These are phyloP conservation scores for Hymenopus coronatus DNA, from an alignment of 2,888 invertebrate species.

Conservation along the genomic window DNA sequence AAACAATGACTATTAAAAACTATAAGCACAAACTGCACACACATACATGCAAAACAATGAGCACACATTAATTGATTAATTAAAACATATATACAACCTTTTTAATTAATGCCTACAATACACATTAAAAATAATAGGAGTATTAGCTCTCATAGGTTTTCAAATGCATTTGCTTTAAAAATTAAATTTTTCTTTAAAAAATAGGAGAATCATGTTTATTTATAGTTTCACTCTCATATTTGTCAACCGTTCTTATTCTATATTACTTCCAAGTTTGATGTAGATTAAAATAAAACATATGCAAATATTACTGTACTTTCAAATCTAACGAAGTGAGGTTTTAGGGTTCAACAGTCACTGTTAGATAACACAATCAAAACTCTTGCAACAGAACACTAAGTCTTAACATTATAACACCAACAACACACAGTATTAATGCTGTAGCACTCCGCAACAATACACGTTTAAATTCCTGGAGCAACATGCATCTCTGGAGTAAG, in stretches of 20 bases:
- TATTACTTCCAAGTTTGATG: too few relatives aligned
- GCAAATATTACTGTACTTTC: neutral
- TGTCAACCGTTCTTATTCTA: neutral
- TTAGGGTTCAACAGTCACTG: neutral
- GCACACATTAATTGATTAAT: neutral
- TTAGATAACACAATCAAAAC: neutral
- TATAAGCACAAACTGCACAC: neutral
- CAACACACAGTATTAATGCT: constrained; percentile 23
- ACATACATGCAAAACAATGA: neutral
- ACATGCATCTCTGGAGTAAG: neutral
- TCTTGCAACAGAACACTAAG: neutral
- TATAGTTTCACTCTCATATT: neutral
- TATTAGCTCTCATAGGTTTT: too few relatives aligned
- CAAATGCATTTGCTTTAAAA: neutral
- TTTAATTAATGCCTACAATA: neutral
- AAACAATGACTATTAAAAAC: neutral
- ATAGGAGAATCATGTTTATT: neutral
- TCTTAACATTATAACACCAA: constrained; percentile 23
- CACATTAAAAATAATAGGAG: too few relatives aligned
- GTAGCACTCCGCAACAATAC: constrained; percentile 17
- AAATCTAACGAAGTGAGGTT: neutral
- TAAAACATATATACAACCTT: neutral
- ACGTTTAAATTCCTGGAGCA: neutral
- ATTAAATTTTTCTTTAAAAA: neutral
- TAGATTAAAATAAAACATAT: neutral